These are phyloP conservation scores for Chauna torquata DNA, from an alignment of 2,113 vertebrate species.

Conservation along the genomic window DNA sequence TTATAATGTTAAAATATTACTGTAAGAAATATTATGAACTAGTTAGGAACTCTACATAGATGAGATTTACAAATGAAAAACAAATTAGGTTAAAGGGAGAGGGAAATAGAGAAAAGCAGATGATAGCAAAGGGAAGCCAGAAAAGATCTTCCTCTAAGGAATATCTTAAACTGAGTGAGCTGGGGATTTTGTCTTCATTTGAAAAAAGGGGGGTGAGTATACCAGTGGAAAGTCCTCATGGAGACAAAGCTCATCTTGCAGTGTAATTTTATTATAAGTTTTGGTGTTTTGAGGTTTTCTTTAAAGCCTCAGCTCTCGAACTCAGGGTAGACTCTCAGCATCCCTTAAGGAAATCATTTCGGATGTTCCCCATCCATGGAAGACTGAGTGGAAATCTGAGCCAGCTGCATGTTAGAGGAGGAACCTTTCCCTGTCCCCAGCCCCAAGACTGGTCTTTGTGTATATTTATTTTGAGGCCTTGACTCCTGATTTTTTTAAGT, in stretches of 20 bases:
- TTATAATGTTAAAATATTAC: not conserved
- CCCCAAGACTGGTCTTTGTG: not conserved
- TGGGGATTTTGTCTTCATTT: not conserved
- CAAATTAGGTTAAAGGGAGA: slow-evolving; percentile 10
- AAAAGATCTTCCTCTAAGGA: not conserved
- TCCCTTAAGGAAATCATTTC: not conserved
- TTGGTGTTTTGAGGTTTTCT: not conserved
- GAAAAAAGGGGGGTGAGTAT: not conserved
- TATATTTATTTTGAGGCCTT: not conserved
- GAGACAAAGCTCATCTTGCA: not conserved
- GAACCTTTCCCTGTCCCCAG: not conserved
- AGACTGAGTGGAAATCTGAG: not conserved
- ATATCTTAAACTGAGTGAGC: not conserved
- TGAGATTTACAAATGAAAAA: slow-evolving; percentile 11
- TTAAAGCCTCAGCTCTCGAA: not conserved
- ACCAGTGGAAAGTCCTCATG: not conserved
- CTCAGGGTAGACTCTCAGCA: not conserved
- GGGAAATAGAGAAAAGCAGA: not conserved
- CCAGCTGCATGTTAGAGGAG: not conserved
- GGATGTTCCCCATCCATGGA: not conserved
- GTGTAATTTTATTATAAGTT: not conserved
- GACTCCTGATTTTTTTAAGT: not conserved
- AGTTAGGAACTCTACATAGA: not conserved
- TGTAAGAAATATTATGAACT: not conserved
- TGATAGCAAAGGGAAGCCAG: not conserved